Percentiles rank a stretch among this genome's conserved stretches.
phyloP scores from a whole-genome alignment of 2,888 invertebrate genomes.

The Neelides folsomi region DNA sequence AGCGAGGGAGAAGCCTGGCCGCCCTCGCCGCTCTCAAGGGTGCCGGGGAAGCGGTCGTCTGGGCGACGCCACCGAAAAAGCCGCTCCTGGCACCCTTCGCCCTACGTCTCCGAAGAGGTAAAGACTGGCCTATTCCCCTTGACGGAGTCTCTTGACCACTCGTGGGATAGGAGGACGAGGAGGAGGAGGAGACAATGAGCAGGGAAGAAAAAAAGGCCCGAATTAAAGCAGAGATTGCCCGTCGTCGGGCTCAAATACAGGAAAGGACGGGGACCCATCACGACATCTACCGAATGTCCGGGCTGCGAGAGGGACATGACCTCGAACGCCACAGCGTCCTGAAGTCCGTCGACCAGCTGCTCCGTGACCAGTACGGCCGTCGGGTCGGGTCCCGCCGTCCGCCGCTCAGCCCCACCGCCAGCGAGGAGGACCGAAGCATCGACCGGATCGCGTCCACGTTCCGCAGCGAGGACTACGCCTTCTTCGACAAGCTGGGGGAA shows the following conservation, averaged over 20 bases:
- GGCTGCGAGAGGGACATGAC: conserved; percentile 34
- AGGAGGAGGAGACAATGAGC: conserved; percentile 43
- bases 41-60: conserved; percentile 28
- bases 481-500: conserved; percentile 39
- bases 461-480: conserved; percentile 39
- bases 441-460: conserved; percentile 41
- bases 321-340: conserved; percentile 36
- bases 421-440: conserved; percentile 41
- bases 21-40: conserved; percentile 7
- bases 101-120: conserved; percentile 37
- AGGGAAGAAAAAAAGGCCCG: conserved; percentile 47
- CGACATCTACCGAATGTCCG: conserved; percentile 41
- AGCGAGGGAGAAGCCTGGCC: conserved; percentile 32
- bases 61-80: conserved; percentile 37
- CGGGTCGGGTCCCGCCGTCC: conserved; percentile 16
- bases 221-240: conserved; percentile 49
- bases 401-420: conserved; percentile 31
- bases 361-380: conserved; percentile 34
- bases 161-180: conserved; percentile 34
- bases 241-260: conserved; percentile 47
- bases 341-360: conserved; percentile 39
- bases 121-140: conserved; percentile 36
- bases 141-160: no score
- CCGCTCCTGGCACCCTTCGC: conserved; percentile 44
- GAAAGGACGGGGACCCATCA: conserved; percentile 45